phyloP scores from a whole-genome alignment of 2,888 invertebrate genomes.

The Luperina nickerlii region DNA sequence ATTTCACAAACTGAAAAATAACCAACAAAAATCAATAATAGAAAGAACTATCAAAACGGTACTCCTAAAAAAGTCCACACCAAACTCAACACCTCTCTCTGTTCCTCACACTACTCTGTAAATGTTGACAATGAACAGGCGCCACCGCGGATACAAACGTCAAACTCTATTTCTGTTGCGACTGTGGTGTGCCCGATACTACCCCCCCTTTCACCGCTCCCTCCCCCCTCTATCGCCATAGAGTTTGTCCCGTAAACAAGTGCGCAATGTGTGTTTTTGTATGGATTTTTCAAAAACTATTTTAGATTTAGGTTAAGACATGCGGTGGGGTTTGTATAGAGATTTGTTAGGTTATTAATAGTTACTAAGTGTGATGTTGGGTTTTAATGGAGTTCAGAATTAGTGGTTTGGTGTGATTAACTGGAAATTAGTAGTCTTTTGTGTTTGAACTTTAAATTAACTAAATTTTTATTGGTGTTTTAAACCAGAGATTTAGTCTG shows the following conservation, averaged over 20 bases:
- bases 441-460: not conserved
- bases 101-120: conserved; percentile 75
- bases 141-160: conserved; percentile 89
- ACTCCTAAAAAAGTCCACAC: not conserved
- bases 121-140: conserved; percentile 90
- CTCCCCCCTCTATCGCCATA: conserved; percentile 59
- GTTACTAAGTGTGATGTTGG: conserved; percentile 31
- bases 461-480: not conserved
- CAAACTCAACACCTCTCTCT: conserved; percentile 61
- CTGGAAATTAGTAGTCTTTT: not conserved
- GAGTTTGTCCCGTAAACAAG: conserved; percentile 80
- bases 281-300: conserved; percentile 79
- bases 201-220: conserved; percentile 60
- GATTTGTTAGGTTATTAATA: conserved; percentile 48
- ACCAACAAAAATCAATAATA: not conserved
- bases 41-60: not conserved
- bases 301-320: conserved; percentile 74
- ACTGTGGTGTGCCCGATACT: conserved; percentile 80
- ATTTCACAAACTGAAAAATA: not conserved
- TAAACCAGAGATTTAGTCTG: not conserved
- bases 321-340: conserved; percentile 49
- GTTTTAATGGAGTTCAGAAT: conserved; percentile 42
- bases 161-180: conserved; percentile 89
- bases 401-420: conserved; percentile 35
- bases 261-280: conserved; percentile 75